Base-by-base conservation (phyloP, 2,888 invertebrate species). In the Toxonevra muliebris region DNA sequence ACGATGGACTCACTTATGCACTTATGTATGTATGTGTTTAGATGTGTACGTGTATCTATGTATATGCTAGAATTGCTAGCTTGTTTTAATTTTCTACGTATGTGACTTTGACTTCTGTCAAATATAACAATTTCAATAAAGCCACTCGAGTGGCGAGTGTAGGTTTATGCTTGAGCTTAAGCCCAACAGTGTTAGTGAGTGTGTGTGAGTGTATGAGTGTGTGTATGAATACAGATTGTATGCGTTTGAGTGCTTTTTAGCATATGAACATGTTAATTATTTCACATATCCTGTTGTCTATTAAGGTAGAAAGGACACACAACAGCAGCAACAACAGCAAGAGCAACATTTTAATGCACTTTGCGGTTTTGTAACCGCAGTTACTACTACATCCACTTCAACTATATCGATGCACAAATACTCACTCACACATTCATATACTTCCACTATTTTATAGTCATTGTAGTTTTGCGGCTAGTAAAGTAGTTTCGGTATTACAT, bases 231-330 rank as follows among this genome's bases (percentile, higher is more conserved):
- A n/a, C 48, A 10, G 13, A 13, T 45, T 5, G 42, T 11, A 13
- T 20, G 30, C 12, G 48, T 17, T 48, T 45, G 45, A 60, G 60
- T 48, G 60, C 60, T 48, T 60, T 48, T 48, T 60, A 48, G 48
- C 60, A 60, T 76, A 64, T 69, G 69, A 63, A 61, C 63, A 69
- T 77, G 75, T 78, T 78, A 80, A 78, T 78, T 78, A 78, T 80
- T 78, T 80, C 79, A 73, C 78, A 80, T 80, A 79, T 53, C 61
- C 65, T 53, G 53, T 63, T 53, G 62, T 59, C 58, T 65, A 57
- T 57, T 15, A 19, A 15, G 12, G 48, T 48, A 15, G 48, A 5
- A 48, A 48, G 15, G 15, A 11, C 15, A 53, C 5, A 15, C 48
- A 48, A 5, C 48, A 15, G 15, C 15, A 48, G n/a, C n/a, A 48